A percentile compares a stretch with the other conserved stretches of the same genome.
Evolutionary conservation across 2,888 invertebrate species (phyloP).

Genomic region (Hydroisotoma schaefferi): DNA sequence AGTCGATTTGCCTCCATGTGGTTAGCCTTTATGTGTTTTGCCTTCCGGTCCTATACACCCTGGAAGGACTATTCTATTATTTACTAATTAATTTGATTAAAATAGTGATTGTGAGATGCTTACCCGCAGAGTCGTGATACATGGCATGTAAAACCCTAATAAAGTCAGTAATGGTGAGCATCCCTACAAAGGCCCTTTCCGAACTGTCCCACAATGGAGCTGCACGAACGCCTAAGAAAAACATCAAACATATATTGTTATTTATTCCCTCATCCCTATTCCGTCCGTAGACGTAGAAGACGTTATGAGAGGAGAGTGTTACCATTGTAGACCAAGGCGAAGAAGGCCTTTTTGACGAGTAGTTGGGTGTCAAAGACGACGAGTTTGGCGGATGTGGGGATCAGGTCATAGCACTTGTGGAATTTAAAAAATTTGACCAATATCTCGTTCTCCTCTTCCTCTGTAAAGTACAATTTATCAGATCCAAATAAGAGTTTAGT

Average conservation of each 20-base stretch:
- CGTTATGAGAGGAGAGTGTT: constrained; percentile 52
- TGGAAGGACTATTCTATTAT: too few species aligned
- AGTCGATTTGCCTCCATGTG: too few species aligned
- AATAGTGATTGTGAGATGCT: too few species aligned
- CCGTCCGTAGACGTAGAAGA: not conserved
- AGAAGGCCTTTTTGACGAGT: constrained; percentile 97
- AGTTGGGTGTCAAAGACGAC: constrained; percentile 99
- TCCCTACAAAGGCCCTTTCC: constrained; percentile 90
- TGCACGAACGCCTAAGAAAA: constrained; percentile 77
- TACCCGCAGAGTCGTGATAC: constrained; percentile 76
- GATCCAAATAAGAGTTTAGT: not conserved
- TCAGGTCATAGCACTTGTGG: constrained; percentile 99
- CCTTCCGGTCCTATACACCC: too few species aligned
- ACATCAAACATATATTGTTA: not conserved
- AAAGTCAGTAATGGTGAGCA: constrained; percentile 99
- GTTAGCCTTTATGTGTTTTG: too few species aligned
- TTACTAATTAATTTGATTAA: too few species aligned
- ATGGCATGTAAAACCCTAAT: constrained; percentile 97
- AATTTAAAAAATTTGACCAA: constrained; percentile 99
- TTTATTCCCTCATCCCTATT: not conserved
- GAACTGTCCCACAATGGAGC: constrained; percentile 96
- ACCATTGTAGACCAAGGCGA: constrained; percentile 98
- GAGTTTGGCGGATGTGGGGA: constrained; percentile 97
- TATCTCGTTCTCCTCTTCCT: constrained; percentile 95
- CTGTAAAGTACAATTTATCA: constrained; percentile 58